Percentiles rank a stretch among this genome's conserved stretches.
These are phyloP conservation scores for Monopterus albus DNA, from an alignment of 2,113 vertebrate genomes.

Conservation along the genomic window DNA sequence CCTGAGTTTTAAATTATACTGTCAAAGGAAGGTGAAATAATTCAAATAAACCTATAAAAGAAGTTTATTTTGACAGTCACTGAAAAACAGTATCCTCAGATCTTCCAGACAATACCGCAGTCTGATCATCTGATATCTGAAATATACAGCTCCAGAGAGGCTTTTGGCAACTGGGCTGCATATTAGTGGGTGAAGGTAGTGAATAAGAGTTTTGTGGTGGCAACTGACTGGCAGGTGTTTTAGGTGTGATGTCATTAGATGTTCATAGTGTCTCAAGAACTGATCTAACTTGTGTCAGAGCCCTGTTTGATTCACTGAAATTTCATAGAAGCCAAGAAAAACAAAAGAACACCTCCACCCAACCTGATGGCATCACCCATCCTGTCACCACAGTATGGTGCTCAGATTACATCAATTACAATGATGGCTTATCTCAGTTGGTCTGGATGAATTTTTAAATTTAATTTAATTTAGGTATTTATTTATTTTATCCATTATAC, in stretches of 20 bases:
- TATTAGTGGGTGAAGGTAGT: slow-evolving; percentile 48
- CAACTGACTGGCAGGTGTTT: slow-evolving; percentile 65
- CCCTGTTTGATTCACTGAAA: slow-evolving; percentile 42
- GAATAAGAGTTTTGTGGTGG: slow-evolving; percentile 51
- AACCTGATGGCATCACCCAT: slow-evolving; percentile 14
- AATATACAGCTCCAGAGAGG: slow-evolving; percentile 49
- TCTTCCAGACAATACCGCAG: slow-evolving; percentile 46
- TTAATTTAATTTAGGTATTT: too few species aligned
- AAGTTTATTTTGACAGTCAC: slow-evolving; percentile 62
- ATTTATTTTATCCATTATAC: too few species aligned
- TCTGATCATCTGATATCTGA: slow-evolving; percentile 61
- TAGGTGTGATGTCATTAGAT: slow-evolving; percentile 60
- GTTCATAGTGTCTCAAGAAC: slow-evolving; percentile 35
- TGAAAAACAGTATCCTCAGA: slow-evolving; percentile 39
- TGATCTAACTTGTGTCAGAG: slow-evolving; percentile 46
- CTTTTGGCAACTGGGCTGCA: slow-evolving; percentile 46
- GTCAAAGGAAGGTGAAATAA: slow-evolving; percentile 49
- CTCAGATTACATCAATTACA: too few species aligned
- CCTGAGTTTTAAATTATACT: slow-evolving; percentile 30
- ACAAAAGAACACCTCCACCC: not conserved
- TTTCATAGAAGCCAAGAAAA: slow-evolving; percentile 27
- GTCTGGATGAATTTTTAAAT: too few species aligned
- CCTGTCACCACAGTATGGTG: too few species aligned
- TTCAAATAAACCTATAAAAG: slow-evolving; percentile 54
- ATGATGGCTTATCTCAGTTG: too few species aligned